Base-by-base conservation (phyloP, 23 tunicate genomes). In the Oikopleura dioica region DNA sequence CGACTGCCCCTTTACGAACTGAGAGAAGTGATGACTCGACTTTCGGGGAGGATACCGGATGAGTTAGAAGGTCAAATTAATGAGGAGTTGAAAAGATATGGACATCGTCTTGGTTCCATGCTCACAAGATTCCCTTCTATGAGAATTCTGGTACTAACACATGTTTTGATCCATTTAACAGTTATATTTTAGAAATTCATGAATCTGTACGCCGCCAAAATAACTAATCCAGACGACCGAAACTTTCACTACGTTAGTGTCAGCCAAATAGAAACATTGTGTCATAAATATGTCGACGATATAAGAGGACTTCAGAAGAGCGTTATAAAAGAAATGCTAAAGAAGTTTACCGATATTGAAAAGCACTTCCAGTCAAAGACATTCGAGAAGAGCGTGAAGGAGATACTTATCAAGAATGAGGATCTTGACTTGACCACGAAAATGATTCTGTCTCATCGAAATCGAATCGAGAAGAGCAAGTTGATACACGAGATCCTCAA, bases 21-120 rank as follows among this genome's bases (percentile, higher is more conserved):
- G 1, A 92, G 86, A 88, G 99, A 94, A 77, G 99, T 84, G 36
- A 94, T 94, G 99, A 94, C 99, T 50, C 87, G 81, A 58, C 76
- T 86, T 26, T 72, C 89, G 9, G 94, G 95, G 37, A 84, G 99
- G 33, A 79, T 94, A 33, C 95, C 95, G 1, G 72, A 80, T 0
- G 69, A 69, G 4, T 81, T 94, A n/a, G 95, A 94, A 36, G 84
- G 84, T 51, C 72, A 36, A 0, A 94, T 94, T 35, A 78, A 87
- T 1, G 79, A 84, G 26, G 99, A 86, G 44, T 69, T 94, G 86
- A 77, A 21, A 2, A 63, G 16, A 21, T 63, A 63, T 63, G 30
- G 26, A 31, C 72, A 63, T 12, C 29, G 72, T 2, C 16, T 63
- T 23, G 30, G 72, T 63, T 63, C 72, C 16, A 63, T 63, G 72